Evolutionary conservation across 2,113 vertebrate genomes (phyloP).

Genomic region (Lates calcarifer): DNA sequence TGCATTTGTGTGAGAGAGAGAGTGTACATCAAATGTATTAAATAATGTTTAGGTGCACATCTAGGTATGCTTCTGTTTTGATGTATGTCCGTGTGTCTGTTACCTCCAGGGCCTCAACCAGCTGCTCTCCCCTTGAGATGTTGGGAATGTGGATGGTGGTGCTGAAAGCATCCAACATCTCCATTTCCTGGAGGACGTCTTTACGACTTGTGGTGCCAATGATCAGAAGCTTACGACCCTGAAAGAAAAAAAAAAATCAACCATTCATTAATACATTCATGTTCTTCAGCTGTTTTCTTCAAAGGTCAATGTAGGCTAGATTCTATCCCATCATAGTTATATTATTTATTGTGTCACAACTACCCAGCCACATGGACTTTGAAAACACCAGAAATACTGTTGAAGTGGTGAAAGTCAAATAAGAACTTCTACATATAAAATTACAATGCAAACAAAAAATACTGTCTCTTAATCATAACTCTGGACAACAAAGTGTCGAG

Average conservation of each 20-base stretch:
- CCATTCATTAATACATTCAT: rapidly evolving
- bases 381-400: neutral
- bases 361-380: too few relatives aligned
- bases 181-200: constrained; percentile 97
- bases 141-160: constrained; percentile 96
- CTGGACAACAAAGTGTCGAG: neutral
- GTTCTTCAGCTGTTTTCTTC: neutral
- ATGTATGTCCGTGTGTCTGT: neutral
- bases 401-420: neutral
- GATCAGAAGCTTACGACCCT: constrained; percentile 98
- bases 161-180: constrained; percentile 96
- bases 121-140: constrained; percentile 90
- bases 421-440: neutral
- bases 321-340: neutral
- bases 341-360: neutral
- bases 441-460: neutral
- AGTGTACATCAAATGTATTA: too few relatives aligned
- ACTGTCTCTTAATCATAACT: neutral
- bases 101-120: constrained; percentile 93
- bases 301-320: neutral
- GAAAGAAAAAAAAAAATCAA: constrained; percentile 23
- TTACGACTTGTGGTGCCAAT: constrained; percentile 97
- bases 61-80: neutral
- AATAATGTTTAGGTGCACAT: neutral
- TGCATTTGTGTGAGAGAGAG: too few relatives aligned